Evolutionary conservation across 2,888 invertebrate genomes (phyloP).

Genomic region (Bombylius discolor): DNA sequence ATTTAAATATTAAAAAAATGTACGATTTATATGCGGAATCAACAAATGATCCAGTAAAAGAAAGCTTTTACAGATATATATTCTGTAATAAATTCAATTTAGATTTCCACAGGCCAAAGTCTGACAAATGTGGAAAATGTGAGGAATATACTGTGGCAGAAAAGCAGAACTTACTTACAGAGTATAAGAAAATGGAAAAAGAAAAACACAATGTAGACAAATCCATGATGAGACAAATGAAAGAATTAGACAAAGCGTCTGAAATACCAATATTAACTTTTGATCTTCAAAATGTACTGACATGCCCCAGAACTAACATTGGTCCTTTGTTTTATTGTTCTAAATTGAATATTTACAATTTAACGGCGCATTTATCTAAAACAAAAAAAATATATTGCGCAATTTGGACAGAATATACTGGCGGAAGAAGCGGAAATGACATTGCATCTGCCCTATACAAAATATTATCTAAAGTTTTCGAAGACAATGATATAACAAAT

Average conservation of each 20-base stretch:
- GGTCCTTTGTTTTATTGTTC: background rate
- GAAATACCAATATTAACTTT: constrained; percentile 2
- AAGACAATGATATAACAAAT: too few species aligned
- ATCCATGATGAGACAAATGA: constrained; percentile 1
- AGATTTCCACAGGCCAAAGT: constrained; percentile 5
- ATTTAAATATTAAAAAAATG: background rate
- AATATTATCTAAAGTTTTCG: too few species aligned
- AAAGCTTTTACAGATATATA: constrained; percentile 1
- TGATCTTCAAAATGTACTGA: constrained; percentile 4
- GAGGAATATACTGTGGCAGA: constrained; percentile 3
- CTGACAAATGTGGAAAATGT: constrained; percentile 7
- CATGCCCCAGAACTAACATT: background rate
- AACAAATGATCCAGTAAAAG: background rate
- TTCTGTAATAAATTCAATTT: constrained; percentile 4
- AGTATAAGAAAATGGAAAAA: background rate
- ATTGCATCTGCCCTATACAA: too few species aligned
- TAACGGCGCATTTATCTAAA: too few species aligned
- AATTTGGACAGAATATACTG: too few species aligned
- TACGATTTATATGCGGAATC: background rate
- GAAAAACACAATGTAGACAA: background rate
- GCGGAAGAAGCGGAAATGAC: too few species aligned
- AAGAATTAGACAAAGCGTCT: constrained; percentile 1
- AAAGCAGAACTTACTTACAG: constrained; percentile 2
- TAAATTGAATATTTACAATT: background rate
- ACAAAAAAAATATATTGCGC: background rate